Base-by-base conservation (phyloP, 2,113 vertebrate species). In the Smithornis capensis region DNA sequence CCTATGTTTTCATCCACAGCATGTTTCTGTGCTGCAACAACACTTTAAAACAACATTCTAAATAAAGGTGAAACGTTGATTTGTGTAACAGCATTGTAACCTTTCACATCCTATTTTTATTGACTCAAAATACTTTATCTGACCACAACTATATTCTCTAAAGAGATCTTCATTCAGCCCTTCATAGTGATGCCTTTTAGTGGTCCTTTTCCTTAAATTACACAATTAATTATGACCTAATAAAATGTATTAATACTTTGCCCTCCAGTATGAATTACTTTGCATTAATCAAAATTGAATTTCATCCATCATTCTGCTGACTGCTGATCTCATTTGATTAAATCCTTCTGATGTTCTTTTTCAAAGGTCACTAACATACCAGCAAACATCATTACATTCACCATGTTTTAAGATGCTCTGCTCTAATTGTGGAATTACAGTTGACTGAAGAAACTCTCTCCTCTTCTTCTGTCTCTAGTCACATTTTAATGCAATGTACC, bases 181-280 rank as follows among this genome's bases (percentile, higher is more conserved):
- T 94, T 77, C 82, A 45, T 8, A 75, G 68, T 31, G 38, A 88
- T 88, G 79, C 79, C 78, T 74, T 83, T 49, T 42, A 90, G 71
- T 64, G 64, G 64, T 89, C 64, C n/a, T 90, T 92, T 85, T 80
- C 76, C 64, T 88, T 83, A 96, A 92, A 88, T 90, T 81, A 88
- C 52, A 60, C 60, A 92, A 88, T 96, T 97, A 96, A 96, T 94
- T 95, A 96, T 28, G 60, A 95, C n/a, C 82, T 68, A 91, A 70
- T 93, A 95, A 94, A 90, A 79, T 86, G 74, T 70, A 94, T 89
- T 87, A 78, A 83, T 85, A 81, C 56, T 92, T 87, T 78, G 35
- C 90, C 56, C 68, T 90, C 83, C 37, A 63, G 29, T 71, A 90
- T 75, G 85, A 94, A 92, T 87, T 94, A 87, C 71, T 90, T 65